Evolutionary conservation across 2,113 vertebrate genomes (phyloP), one percentile per base, ranked within the genome.

Genomic region (Ophiodon elongatus): DNA sequence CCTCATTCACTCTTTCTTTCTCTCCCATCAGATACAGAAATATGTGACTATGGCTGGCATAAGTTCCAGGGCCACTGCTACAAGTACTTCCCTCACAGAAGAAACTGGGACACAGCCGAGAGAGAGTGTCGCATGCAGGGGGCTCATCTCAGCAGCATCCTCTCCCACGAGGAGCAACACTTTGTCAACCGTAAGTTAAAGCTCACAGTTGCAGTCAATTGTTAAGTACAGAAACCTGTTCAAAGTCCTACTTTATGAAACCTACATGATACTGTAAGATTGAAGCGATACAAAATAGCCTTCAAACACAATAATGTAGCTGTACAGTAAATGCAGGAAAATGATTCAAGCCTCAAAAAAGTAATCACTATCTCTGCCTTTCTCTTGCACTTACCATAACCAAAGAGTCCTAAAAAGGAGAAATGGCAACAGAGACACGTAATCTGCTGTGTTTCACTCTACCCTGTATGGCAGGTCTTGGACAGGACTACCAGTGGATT

Each of bases 31-130:
- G 98, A 99, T 83, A 98, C 97, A 0, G 97, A 99, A 93, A 96
- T 92, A 0, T 99, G 98, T 90, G 97, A 96, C 87, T 98, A 98
- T 0, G 97, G 98, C 78, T 99, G 98, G 98, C 98, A 99, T 91
- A 99, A 99, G 83, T 99, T 99, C 90, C 98, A 99, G 85, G 97
- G 98, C 11, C 97, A 99, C 71, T 99, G 98, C 94, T 99, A 99
- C 94, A 98, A 96, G 82, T 98, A 98, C 91, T 97, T 97, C 10
- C 97, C 97, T 4, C 96, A 97, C 25, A 96, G 98, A 2, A 97
- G 96, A 70, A 97, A 96, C 0, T 99, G 98, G 98, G 98, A 99
- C 45, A 96, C 97, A 0, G 98, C 98, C 0, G 98, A 99, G 84
- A 92, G 96, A 82, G 98, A 99, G n/a, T 99, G 98, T 50, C 97